Conservation (phyloP, 1,140 invertebrate species). For the Drosophila micromelanica region DNA sequence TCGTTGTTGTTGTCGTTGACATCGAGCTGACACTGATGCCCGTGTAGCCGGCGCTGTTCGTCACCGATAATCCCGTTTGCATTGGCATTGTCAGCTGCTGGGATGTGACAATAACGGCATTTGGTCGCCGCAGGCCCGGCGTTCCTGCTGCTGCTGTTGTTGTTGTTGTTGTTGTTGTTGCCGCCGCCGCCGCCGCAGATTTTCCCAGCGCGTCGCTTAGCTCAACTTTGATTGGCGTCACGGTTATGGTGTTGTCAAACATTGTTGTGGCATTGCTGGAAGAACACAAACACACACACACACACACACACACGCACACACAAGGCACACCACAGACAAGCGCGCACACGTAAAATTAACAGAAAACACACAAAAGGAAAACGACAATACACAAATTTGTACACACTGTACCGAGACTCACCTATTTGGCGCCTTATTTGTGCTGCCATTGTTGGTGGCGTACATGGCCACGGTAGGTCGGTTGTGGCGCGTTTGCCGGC, state of each 20-base stretch:
- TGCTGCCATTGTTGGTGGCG: conserved; percentile 72
- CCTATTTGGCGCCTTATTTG: conserved; percentile 79
- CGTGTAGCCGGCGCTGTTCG: conserved; percentile 35
- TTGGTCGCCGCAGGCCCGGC: conserved; percentile 34
- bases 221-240: conserved; percentile 72
- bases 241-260: conserved; percentile 76
- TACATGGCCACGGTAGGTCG: conserved; percentile 63
- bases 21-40: conserved; percentile 56
- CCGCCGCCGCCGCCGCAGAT: conserved; percentile 18
- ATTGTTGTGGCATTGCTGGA: conserved; percentile 62
- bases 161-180: too few species aligned
- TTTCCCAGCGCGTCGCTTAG: conserved; percentile 37
- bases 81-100: conserved; percentile 53
- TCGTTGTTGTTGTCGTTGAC: conserved; percentile 8
- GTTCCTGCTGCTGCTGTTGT: conserved; percentile 30
- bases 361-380: conserved; percentile 2
- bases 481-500: conserved; percentile 23
- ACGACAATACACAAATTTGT: conserved; percentile 19
- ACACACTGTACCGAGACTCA: conserved; percentile 57
- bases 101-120: conserved; percentile 38
- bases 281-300: not conserved
- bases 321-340: conserved; percentile 1
- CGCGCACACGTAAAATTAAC: conserved; percentile 1
- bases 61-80: conserved; percentile 47
- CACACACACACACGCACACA: not conserved